These are phyloP conservation scores for Perdita meconis DNA, from an alignment of 2,888 invertebrate genomes.

Conservation along the genomic window DNA sequence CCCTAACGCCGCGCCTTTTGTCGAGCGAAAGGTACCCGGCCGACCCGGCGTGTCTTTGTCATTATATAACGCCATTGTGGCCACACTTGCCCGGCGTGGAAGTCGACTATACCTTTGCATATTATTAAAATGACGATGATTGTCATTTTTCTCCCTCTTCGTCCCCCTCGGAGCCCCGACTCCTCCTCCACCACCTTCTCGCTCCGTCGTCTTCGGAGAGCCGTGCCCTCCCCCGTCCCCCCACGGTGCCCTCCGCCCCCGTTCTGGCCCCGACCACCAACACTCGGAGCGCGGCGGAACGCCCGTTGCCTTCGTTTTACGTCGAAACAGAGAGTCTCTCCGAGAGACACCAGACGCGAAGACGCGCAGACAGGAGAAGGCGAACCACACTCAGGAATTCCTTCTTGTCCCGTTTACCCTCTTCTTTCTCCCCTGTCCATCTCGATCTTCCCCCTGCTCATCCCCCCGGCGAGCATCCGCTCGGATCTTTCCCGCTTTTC, in stretches of 20 bases:
- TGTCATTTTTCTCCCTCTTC: conserved; percentile 80
- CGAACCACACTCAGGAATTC: conserved; percentile 56
- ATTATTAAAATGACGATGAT: conserved; percentile 83
- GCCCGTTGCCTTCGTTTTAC: conserved; percentile 46
- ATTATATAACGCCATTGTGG: conserved; percentile 84
- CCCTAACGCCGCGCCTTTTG: conserved; percentile 84
- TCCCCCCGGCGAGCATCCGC: conserved; percentile 38
- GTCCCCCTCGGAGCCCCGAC: conserved; percentile 5
- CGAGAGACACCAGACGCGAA: conserved; percentile 13
- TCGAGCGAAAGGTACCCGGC: conserved; percentile 82
- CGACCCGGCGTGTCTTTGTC: conserved; percentile 83
- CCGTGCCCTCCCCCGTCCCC: conserved; percentile 4
- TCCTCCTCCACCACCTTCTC: conserved; percentile 16
- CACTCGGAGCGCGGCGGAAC: conserved; percentile 34
- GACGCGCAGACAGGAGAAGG: conserved; percentile 11
- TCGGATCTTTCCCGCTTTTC: conserved; percentile 42
- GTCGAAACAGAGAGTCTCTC: conserved; percentile 42
- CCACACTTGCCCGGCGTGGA: conserved; percentile 83
- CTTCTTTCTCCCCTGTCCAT: conserved; percentile 27
- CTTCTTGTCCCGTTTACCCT: conserved; percentile 59
- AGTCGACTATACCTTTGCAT: conserved; percentile 70
- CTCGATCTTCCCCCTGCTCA: not conserved
- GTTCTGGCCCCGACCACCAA: conserved; percentile 45
- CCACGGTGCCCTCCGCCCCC: not conserved
- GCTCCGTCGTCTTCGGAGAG: not conserved